Conservation (phyloP, 2,888 invertebrate species). For the Aromia moschata region DNA sequence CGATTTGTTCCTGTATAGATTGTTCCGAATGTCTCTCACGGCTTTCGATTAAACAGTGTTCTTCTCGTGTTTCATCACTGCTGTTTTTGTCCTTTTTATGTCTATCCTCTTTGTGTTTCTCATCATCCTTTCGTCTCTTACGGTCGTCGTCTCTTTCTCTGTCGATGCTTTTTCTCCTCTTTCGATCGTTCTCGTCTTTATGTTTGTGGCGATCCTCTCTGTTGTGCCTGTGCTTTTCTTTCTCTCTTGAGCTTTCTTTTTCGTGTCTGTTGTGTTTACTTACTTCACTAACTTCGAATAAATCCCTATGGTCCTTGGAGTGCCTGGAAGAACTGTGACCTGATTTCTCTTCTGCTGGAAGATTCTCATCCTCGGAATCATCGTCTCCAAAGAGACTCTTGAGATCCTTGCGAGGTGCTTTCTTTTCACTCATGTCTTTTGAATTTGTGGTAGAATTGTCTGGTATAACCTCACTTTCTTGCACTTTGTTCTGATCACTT, state of each 20-base stretch:
- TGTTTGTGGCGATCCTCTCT: constrained; percentile 18
- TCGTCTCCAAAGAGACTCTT: constrained; percentile 67
- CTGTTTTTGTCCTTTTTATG: not conserved
- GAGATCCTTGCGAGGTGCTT: constrained; percentile 47
- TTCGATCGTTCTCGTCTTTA: constrained; percentile 21
- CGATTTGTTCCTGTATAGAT: constrained; percentile 4
- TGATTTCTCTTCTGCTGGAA: constrained; percentile 9
- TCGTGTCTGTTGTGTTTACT: constrained; percentile 12
- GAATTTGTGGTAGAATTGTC: constrained; percentile 23
- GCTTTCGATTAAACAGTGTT: not conserved
- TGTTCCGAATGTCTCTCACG: not conserved
- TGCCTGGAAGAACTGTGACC: constrained; percentile 5
- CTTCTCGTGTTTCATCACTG: not conserved
- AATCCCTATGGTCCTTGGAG: not conserved
- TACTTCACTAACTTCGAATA: constrained; percentile 2
- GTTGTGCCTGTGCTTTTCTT: constrained; percentile 14
- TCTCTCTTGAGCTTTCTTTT: constrained; percentile 17
- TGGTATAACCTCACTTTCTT: constrained; percentile 31
- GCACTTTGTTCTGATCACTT: constrained; percentile 30
- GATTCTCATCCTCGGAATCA: constrained; percentile 63
- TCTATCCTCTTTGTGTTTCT: constrained; percentile 1
- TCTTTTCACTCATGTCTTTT: constrained; percentile 30
- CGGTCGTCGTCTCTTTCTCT: constrained; percentile 30
- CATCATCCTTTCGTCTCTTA: constrained; percentile 30
- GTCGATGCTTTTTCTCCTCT: constrained; percentile 30